Conservation (phyloP, 2,113 vertebrate genomes). For the Anser brachyrhynchus region DNA sequence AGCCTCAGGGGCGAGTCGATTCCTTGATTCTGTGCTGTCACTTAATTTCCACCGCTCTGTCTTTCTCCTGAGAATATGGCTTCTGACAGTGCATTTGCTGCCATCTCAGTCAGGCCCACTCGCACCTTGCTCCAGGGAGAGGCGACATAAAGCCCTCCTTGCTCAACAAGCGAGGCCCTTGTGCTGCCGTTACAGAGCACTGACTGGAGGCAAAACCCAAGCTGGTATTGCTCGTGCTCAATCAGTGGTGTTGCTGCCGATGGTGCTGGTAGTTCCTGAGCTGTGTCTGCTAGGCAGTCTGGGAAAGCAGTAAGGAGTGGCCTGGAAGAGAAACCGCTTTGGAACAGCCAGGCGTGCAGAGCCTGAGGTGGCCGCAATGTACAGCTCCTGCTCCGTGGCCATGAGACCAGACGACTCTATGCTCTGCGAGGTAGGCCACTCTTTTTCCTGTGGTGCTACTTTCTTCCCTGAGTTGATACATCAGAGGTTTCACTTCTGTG, state of each 20-base stretch:
- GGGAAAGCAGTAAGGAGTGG: conserved; percentile 9
- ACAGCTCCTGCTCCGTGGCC: background rate
- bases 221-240: conserved; percentile 52
- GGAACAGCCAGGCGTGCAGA: background rate
- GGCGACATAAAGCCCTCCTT: conserved; percentile 47
- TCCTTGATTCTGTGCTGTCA: conserved; percentile 30
- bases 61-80: background rate
- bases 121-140: conserved; percentile 48
- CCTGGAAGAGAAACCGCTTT: conserved; percentile 19
- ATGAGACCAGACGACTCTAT: background rate
- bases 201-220: conserved; percentile 25
- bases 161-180: background rate
- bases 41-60: conserved; percentile 40
- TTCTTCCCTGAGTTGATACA: background rate
- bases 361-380: background rate
- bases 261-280: conserved; percentile 34
- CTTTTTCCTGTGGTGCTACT: background rate
- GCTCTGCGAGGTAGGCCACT: background rate
- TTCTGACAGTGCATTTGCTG: conserved; percentile 53
- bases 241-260: conserved; percentile 1
- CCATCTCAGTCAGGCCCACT: conserved; percentile 18
- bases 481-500: background rate
- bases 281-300: background rate
- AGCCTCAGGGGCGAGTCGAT: conserved; percentile 14
- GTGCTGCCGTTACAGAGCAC: conserved; percentile 36